A percentile compares a stretch with the other conserved stretches of the same genome.
These are phyloP conservation scores for Papilio elwesi DNA, from an alignment of 2,888 invertebrate genomes.

Conservation along the genomic window DNA sequence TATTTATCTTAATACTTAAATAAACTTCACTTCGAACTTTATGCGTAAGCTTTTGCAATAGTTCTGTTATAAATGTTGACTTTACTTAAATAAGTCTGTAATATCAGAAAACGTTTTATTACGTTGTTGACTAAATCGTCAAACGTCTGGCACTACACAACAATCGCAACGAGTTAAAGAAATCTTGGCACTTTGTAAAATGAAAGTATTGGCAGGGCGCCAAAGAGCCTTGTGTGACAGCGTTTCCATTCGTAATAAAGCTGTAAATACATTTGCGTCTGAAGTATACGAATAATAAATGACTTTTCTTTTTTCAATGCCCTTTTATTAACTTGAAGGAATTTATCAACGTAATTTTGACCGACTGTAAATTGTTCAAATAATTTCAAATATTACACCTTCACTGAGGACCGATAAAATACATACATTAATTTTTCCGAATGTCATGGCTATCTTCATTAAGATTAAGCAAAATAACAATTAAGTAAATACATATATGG, in stretches of 20 bases:
- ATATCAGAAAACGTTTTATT: slow-evolving; percentile 15
- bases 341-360: not conserved
- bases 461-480: no score
- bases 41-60: not conserved
- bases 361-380: no score
- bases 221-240: slow-evolving; percentile 14
- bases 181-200: slow-evolving; percentile 20
- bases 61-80: not conserved
- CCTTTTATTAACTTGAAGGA: not conserved
- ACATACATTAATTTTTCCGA: no score
- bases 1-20: not conserved
- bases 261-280: not conserved
- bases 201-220: slow-evolving; percentile 1
- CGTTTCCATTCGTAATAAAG: slow-evolving; percentile 1
- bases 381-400: no score
- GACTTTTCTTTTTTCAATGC: not conserved
- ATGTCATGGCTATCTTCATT: no score
- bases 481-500: no score
- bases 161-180: slow-evolving; percentile 15
- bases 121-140: slow-evolving; percentile 18
- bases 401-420: no score
- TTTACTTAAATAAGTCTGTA: not conserved
- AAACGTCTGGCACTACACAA: slow-evolving; percentile 13
- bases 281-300: slow-evolving; percentile 2
- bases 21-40: not conserved